Percentiles rank a stretch among this genome's conserved stretches.
Evolutionary conservation across 53 echinoderm and acorn worm genomes (phyloP).

Genomic region (Zoroaster sp.): DNA sequence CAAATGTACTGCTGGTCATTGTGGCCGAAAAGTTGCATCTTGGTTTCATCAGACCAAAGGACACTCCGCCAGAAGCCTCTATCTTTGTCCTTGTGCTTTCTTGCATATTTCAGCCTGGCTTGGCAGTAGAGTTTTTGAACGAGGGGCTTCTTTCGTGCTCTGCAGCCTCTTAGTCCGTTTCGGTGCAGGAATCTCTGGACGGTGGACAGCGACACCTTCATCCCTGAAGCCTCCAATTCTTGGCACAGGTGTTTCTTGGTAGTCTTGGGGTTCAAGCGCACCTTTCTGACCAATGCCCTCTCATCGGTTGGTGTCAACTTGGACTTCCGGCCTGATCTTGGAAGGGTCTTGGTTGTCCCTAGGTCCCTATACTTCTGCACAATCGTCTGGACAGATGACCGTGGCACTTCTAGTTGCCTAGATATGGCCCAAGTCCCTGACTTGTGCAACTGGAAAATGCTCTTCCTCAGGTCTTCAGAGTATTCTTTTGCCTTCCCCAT

Average conservation of each 20-base stretch:
- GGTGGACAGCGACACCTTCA: slow-evolving; percentile 21
- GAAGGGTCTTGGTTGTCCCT: neutral
- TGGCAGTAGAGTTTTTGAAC: slow-evolving; percentile 3
- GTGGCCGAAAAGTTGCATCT: slow-evolving; percentile 7
- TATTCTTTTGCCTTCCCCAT: neutral
- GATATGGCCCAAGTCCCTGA: neutral
- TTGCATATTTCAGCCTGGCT: slow-evolving; percentile 21
- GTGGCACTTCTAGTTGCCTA: neutral
- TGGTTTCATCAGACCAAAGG: slow-evolving; percentile 32
- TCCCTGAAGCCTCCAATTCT: neutral
- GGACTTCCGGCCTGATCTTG: neutral
- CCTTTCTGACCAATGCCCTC: neutral
- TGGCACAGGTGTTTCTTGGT: neutral
- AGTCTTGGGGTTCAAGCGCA: no score
- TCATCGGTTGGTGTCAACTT: neutral
- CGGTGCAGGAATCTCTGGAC: slow-evolving; percentile 20
- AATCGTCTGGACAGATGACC: neutral
- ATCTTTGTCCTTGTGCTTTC: slow-evolving; percentile 9
- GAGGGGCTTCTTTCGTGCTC: slow-evolving; percentile 42
- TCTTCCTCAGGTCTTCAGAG: neutral
- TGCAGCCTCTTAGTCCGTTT: neutral
- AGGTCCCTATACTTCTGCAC: no score
- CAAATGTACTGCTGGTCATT: slow-evolving; percentile 13
- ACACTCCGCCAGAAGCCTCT: slow-evolving; percentile 11
- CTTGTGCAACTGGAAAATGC: neutral